Evolutionary conservation across 2,888 invertebrate genomes (phyloP), one percentile per base, ranked within the genome.

Genomic region (Colletes collaris): DNA sequence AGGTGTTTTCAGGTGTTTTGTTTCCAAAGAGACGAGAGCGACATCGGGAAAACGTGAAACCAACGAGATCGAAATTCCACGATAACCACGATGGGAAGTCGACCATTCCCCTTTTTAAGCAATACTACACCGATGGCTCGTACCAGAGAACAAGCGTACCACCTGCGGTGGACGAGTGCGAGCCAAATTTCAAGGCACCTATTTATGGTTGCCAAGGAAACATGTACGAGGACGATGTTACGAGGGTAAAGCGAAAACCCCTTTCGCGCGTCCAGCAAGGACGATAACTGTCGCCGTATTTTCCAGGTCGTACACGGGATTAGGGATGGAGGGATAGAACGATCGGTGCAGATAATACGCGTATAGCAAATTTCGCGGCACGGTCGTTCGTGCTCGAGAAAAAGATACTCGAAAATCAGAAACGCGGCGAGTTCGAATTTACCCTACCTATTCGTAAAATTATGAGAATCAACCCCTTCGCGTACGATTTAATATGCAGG

Each of bases 201-300:
- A 82, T 82, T 86, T 86, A 84, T 79, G 76, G 85, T 88, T 87
- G 83, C 86, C 82, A 71, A 68, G 85, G 84, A 74, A 79, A 86
- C 82, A 82, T 74, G 73, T 70, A 74, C 77, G 66, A 74, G 76
- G 59, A 64, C 75, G 71, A 78, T 67, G 74, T 67, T 62, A 78
- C 81, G 73, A 82, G 76, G 78, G 77, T 68, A 64, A 70, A 65
- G 65, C 71, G 72, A 66, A 78, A 75, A 78, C 81, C 80, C 80
- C 76, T 82, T 83, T 82, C 72, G 76, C 82, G 56, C 73, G 82
- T 80, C 82, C 80, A 63, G 73, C 76, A 59, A 70, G 27, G 67
- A 65, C 76, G 76, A 80, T 82, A 82, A 82, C 79, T 71, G 79
- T 71, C 81, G 53, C 46, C 79, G 81, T 81, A 79, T 75, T 79